Conservation (phyloP, 2,797 vertebrate species). For the Margarornis squamiger region DNA sequence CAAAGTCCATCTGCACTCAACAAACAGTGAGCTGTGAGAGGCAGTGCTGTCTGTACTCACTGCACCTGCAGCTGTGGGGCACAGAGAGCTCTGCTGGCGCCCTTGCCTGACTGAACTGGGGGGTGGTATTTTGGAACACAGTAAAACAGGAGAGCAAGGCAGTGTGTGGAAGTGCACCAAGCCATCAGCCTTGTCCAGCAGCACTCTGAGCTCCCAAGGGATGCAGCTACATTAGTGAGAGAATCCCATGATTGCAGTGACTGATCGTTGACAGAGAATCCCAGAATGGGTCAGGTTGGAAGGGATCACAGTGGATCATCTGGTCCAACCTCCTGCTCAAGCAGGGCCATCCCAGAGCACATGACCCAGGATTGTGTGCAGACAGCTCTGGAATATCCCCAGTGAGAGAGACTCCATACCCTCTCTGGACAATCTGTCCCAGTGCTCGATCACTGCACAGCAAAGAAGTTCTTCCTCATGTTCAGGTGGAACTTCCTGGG, state of each 20-base stretch:
- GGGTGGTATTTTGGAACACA: neutral
- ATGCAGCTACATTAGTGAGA: neutral
- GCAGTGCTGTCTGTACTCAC: neutral
- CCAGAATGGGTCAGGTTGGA: neutral
- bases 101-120: neutral
- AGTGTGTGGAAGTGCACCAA: neutral
- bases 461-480: neutral
- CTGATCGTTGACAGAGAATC: neutral
- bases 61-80: neutral
- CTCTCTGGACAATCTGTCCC: neutral
- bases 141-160: neutral
- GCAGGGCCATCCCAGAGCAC: neutral
- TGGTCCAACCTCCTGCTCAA: neutral
- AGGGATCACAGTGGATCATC: neutral
- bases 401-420: fast-evolving
- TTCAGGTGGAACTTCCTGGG: neutral
- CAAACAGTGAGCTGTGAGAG: neutral
- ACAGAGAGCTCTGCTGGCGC: neutral
- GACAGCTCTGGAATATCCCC: neutral
- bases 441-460: fast-evolving
- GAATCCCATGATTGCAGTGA: neutral
- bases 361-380: neutral
- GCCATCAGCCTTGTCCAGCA: neutral
- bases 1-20: neutral
- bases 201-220: neutral